A percentile compares a stretch with the other conserved stretches of the same genome.
Evolutionary conservation across 2,888 invertebrate species (phyloP).

Genomic region (Drosophila mimica): DNA sequence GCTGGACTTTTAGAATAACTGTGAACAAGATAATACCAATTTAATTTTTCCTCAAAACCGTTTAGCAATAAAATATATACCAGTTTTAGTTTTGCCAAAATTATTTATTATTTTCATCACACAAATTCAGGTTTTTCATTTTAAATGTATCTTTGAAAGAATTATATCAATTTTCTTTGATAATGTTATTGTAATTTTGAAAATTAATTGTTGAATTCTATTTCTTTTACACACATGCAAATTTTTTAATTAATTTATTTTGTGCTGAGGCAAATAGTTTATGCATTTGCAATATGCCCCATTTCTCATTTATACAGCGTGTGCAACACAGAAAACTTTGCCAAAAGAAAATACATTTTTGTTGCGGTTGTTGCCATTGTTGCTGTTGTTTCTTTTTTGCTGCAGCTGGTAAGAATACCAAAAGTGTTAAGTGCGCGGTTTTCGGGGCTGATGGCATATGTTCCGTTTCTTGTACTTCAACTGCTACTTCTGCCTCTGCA

Average conservation of each 20-base stretch:
- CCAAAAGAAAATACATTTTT: slow-evolving; percentile 62
- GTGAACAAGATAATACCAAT: not conserved
- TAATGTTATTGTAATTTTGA: not conserved
- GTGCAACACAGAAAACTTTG: slow-evolving; percentile 50
- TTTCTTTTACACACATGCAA: not conserved
- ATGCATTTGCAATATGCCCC: not conserved
- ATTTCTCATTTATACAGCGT: slow-evolving; percentile 8
- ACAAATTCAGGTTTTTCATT: not conserved
- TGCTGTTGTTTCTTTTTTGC: slow-evolving; percentile 19
- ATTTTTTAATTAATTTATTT: not conserved
- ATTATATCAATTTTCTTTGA: not conserved
- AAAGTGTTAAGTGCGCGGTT: slow-evolving; percentile 73
- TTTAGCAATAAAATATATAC: not conserved
- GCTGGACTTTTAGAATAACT: slow-evolving; percentile 10
- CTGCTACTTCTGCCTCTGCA: not conserved
- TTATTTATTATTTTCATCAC: not conserved
- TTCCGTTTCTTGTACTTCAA: slow-evolving; percentile 16
- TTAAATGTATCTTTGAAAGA: not conserved
- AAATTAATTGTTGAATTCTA: not conserved
- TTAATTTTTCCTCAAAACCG: not conserved
- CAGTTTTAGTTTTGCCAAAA: not conserved
- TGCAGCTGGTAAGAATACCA: slow-evolving; percentile 59
- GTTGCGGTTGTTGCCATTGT: slow-evolving; percentile 30
- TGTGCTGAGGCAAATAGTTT: not conserved
- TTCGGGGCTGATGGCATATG: slow-evolving; percentile 38